A percentile compares a stretch with the other conserved stretches of the same genome.
These are phyloP conservation scores for Grammomys surdaster DNA, from an alignment of 2,113 vertebrate genomes.

Conservation along the genomic window DNA sequence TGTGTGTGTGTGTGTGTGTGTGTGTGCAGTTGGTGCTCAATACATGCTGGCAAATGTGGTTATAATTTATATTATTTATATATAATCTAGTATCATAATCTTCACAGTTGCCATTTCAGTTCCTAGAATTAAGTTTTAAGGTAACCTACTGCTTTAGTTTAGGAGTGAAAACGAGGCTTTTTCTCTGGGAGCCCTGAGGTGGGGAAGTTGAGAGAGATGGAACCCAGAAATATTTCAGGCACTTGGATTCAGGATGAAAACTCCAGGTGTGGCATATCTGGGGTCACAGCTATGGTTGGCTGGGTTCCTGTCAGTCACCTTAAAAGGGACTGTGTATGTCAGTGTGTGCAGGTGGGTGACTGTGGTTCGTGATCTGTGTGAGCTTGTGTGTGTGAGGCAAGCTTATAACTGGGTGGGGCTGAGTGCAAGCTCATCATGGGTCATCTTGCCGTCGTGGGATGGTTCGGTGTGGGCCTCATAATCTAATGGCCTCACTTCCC, in stretches of 20 bases:
- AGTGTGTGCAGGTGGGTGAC: rapidly evolving
- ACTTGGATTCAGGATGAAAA: background rate
- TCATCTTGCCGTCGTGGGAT: background rate
- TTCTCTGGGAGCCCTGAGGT: background rate
- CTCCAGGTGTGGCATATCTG: background rate
- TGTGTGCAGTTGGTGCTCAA: background rate
- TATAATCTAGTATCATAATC: too few relatives aligned
- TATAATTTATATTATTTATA: too few relatives aligned
- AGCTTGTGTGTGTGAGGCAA: background rate
- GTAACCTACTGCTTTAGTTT: background rate
- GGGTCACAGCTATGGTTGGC: background rate
- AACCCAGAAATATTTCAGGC: background rate
- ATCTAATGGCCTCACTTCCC: background rate
- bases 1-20: background rate
- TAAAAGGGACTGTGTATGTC: background rate
- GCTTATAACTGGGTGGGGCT: background rate
- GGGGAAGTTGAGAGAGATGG: background rate
- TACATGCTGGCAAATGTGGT: background rate
- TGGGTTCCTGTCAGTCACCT: too few relatives aligned
- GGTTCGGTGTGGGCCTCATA: background rate
- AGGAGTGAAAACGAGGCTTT: background rate
- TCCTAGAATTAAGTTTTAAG: constrained; percentile 23
- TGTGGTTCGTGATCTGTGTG: background rate
- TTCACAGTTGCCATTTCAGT: background rate
- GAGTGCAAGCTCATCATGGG: too few relatives aligned